Conservation (phyloP, 1,140 invertebrate genomes). For the Rhopalosiphum padi region DNA sequence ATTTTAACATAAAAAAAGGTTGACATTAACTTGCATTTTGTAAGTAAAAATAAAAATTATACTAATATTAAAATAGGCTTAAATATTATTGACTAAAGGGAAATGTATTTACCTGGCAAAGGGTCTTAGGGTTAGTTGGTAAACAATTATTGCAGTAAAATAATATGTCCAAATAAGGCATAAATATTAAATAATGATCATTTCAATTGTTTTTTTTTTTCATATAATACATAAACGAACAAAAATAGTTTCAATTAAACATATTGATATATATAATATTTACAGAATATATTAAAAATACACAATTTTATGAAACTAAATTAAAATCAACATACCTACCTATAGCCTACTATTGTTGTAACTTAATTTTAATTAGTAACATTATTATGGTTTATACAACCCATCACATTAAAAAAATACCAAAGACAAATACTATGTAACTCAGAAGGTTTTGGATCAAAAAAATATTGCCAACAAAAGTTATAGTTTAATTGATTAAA, state of each 20-base stretch:
- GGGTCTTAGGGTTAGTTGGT: not conserved
- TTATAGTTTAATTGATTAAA: no score
- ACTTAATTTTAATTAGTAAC: not conserved
- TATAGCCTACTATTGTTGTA: not conserved
- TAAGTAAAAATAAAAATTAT: conserved; percentile 3
- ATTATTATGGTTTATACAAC: not conserved
- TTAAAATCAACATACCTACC: not conserved
- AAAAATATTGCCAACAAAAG: not conserved
- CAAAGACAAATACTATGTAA: not conserved
- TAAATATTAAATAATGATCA: conserved; percentile 17
- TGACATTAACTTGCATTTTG: not conserved
- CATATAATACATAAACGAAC: not conserved
- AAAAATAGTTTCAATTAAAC: not conserved
- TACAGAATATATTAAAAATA: not conserved
- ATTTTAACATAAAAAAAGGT: not conserved
- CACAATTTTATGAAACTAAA: not conserved
- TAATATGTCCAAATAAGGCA: conserved; percentile 4
- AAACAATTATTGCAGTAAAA: conserved; percentile 5
- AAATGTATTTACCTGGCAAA: not conserved
- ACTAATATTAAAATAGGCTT: not conserved
- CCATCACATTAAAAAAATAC: not conserved
- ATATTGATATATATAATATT: not conserved
- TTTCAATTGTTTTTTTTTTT: not conserved
- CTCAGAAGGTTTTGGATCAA: not conserved
- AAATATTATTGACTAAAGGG: not conserved